Base-by-base conservation (phyloP, 2,113 vertebrate genomes). In the Zootoca vivipara region DNA sequence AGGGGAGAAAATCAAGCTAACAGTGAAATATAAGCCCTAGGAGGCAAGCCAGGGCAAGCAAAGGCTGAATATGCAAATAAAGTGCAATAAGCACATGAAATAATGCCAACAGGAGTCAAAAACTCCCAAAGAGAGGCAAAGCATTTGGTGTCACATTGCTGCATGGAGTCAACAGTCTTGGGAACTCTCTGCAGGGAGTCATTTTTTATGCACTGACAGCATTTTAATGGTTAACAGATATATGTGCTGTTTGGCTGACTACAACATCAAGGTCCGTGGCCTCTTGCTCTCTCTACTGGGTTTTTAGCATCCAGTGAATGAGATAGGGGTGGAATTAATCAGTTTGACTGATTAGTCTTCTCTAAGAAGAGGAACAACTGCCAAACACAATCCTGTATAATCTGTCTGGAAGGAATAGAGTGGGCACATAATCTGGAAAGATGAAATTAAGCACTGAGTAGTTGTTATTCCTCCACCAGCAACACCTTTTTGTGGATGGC, bases 311-410 rank as follows among this genome's bases (percentile, higher is more conserved):
- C 1, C 62, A 46, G 75, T 38, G 74, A 86, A 87, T 78, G 4
- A 15, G 64, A 85, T n/a, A 77, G 28, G 2, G 18, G 1, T 82
- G 65, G 2, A 88, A 91, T 33, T 67, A n/a, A 30, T 65, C 73
- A 9, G 72, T 16, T 87, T 84, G 73, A 52, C 42, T 84, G 89
- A 8, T 3, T 70, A 78, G 42, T 84, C 38, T 28, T 69, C 62
- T 83, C 42, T 78, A 83, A 83, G 74, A 78, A 78, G 74, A 89
- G 42, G 13, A 46, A 52, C n/a, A 86, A 38, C 58, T 89, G 78
- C 62, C 40, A 82, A 73, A 22, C 18, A 65, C 0, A 4, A 69
- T 79, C 38, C n/a, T 86, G 33, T 84, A 42, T 92, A 86, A 91
- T 90, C 58, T 83, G 1, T n/a, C 87, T 83, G 16, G 89, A 69